phyloP scores from a whole-genome alignment of 2,888 invertebrate genomes.

The Oeneis ivallda region DNA sequence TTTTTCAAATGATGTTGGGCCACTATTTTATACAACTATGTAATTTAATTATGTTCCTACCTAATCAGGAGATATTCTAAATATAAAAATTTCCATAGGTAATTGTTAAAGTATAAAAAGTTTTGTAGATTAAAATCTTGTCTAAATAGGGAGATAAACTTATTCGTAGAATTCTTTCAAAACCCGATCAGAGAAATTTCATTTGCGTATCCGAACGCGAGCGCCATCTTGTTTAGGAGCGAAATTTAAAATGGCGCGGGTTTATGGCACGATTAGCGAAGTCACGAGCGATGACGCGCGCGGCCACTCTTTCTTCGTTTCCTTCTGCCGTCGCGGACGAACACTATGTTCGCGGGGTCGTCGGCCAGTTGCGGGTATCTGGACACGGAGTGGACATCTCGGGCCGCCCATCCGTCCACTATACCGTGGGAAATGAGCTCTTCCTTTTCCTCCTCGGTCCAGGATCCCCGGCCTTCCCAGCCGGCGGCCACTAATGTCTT shows the following conservation, averaged over 20 bases:
- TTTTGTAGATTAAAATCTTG: no score
- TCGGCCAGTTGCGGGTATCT: constrained; percentile 96
- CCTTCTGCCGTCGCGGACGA: constrained; percentile 90
- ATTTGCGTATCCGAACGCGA: constrained; percentile 16
- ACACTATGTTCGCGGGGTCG: constrained; percentile 96
- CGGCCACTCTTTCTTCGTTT: constrained; percentile 90
- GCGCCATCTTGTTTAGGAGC: constrained; percentile 18
- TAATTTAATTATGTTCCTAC: no score
- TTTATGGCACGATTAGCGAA: constrained; percentile 45
- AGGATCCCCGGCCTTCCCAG: constrained; percentile 91
- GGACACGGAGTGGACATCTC: constrained; percentile 94
- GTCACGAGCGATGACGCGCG: constrained; percentile 74
- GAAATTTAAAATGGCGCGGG: constrained; percentile 47
- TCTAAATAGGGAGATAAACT: no score
- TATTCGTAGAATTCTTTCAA: no score
- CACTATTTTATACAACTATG: no score
- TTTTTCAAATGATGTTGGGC: no score
- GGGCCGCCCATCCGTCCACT: constrained; percentile 94
- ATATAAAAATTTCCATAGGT: no score
- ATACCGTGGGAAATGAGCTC: constrained; percentile 93
- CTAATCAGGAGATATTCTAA: no score
- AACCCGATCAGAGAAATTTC: no score
- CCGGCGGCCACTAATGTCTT: constrained; percentile 93
- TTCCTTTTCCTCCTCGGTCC: constrained; percentile 96
- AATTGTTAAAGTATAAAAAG: no score